Evolutionary conservation across 2,888 invertebrate species (phyloP).

Genomic region (Dolichopus griseipennis): DNA sequence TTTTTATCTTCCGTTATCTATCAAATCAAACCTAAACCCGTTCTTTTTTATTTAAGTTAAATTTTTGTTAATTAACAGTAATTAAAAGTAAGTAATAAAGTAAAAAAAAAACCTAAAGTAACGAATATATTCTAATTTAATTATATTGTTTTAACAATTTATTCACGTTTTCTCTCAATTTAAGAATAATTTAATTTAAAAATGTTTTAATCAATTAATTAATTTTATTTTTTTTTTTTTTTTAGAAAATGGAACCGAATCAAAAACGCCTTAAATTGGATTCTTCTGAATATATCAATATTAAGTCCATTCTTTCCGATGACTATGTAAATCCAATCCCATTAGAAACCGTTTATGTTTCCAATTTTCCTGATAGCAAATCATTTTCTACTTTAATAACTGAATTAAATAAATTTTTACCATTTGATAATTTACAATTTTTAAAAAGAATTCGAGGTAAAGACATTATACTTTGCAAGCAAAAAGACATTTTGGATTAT

Average conservation of each 20-base stretch:
- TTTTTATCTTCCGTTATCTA: too few relatives aligned
- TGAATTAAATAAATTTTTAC: conserved; percentile 50
- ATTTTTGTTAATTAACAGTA: too few relatives aligned
- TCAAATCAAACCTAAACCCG: too few relatives aligned
- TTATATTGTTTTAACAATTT: too few relatives aligned
- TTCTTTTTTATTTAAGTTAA: too few relatives aligned
- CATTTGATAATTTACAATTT: conserved; percentile 56
- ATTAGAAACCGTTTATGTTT: conserved; percentile 52
- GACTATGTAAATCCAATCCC: conserved; percentile 46
- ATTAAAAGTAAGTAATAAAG: too few relatives aligned
- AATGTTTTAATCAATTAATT: too few relatives aligned
- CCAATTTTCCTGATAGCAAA: conserved; percentile 51
- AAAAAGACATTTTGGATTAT: conserved; percentile 32
- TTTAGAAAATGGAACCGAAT: not conserved
- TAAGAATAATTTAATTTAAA: too few relatives aligned
- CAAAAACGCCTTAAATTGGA: not conserved
- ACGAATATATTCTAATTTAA: too few relatives aligned
- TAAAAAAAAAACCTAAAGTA: too few relatives aligned
- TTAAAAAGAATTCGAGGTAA: conserved; percentile 61
- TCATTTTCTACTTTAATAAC: conserved; percentile 54
- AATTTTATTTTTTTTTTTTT: not conserved
- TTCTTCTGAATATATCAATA: conserved; percentile 21
- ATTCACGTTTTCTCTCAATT: too few relatives aligned
- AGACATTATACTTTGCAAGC: conserved; percentile 49
- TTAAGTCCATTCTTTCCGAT: conserved; percentile 49